Conservation (phyloP, 2,113 vertebrate species). For the Puntigrus tetrazona region DNA sequence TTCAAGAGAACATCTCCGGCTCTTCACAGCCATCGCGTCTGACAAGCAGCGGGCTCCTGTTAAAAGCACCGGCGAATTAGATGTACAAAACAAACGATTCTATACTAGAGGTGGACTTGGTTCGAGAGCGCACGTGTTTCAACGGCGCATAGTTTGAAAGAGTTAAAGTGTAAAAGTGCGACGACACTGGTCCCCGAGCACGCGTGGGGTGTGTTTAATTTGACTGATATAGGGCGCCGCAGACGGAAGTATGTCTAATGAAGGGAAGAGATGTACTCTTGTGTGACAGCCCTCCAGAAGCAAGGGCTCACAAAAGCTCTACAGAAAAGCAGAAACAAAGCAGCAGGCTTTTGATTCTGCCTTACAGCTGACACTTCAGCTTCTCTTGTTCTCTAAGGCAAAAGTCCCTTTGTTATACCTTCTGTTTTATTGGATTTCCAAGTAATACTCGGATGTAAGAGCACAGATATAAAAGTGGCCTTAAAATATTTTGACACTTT, state of each 20-base stretch:
- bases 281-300: slow-evolving; percentile 61
- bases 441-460: not conserved
- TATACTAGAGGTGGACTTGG: slow-evolving; percentile 39
- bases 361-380: slow-evolving; percentile 44
- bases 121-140: slow-evolving; percentile 47
- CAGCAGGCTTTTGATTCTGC: slow-evolving; percentile 54
- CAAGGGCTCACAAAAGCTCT: slow-evolving; percentile 46
- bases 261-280: slow-evolving; percentile 56
- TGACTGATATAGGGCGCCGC: slow-evolving; percentile 53
- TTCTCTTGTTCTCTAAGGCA: slow-evolving; percentile 45
- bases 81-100: slow-evolving; percentile 77
- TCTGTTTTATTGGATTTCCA: slow-evolving; percentile 21
- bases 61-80: slow-evolving; percentile 83
- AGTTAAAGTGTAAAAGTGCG: slow-evolving; percentile 23
- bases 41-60: slow-evolving; percentile 79
- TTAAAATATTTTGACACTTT: not conserved
- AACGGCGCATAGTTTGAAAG: slow-evolving; percentile 51
- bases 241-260: slow-evolving; percentile 60
- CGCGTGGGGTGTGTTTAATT: slow-evolving; percentile 53
- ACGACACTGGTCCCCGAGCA: slow-evolving; percentile 5
- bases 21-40: slow-evolving; percentile 76
- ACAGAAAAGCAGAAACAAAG: slow-evolving; percentile 41
- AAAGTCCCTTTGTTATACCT: slow-evolving; percentile 51
- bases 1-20: slow-evolving; percentile 79
- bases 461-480: not conserved